phyloP scores from a whole-genome alignment of 2,888 invertebrate species.

The Pseudolycoriella hygida region DNA sequence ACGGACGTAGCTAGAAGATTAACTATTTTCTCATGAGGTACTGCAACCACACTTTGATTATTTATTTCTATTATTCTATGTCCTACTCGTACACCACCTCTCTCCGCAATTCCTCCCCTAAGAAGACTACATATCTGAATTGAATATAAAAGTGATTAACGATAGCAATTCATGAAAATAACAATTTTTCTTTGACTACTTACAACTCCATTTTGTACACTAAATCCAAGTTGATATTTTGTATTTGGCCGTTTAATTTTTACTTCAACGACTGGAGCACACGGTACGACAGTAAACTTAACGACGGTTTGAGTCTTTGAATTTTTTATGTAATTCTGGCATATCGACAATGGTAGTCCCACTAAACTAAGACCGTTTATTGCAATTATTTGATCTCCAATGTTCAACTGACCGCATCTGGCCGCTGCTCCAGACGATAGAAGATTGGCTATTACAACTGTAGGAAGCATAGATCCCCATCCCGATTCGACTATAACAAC shows the following conservation, averaged over 20 bases:
- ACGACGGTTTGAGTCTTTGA: constrained; percentile 97
- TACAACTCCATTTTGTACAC: constrained; percentile 98
- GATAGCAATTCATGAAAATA: background rate
- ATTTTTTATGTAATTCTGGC: constrained; percentile 98
- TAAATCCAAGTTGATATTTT: constrained; percentile 98
- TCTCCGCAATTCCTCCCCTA: constrained; percentile 95
- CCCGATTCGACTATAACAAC: constrained; percentile 99
- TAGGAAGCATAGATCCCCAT: constrained; percentile 99
- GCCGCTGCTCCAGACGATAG: constrained; percentile 95
- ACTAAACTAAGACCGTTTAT: constrained; percentile 98
- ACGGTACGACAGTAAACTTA: constrained; percentile 95
- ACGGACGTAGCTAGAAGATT: constrained; percentile 97
- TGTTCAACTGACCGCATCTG: constrained; percentile 93
- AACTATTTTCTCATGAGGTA: constrained; percentile 98
- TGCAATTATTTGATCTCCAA: constrained; percentile 98
- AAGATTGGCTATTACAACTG: constrained; percentile 96
- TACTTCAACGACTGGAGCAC: constrained; percentile 98
- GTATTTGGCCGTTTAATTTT: constrained; percentile 98
- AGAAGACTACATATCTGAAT: constrained; percentile 88
- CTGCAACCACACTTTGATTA: constrained; percentile 97
- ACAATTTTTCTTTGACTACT: constrained; percentile 20
- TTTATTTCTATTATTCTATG: constrained; percentile 99
- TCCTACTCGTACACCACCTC: constrained; percentile 96
- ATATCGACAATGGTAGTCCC: constrained; percentile 90
- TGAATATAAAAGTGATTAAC: constrained; percentile 10